Conservation (phyloP, 2,888 invertebrate species). For the Aphodius sticticus region DNA sequence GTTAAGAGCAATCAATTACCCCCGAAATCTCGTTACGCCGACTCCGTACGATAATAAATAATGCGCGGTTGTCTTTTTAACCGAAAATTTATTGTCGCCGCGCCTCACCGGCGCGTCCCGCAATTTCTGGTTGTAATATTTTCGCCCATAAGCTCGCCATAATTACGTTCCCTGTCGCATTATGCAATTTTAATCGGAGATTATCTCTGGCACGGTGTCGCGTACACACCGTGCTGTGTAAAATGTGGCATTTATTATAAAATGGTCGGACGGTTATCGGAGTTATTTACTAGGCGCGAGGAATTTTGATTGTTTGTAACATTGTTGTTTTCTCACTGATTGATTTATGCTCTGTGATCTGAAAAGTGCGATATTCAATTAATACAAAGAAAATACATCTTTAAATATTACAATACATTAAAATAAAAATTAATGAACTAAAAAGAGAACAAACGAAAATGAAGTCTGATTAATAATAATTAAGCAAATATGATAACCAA, state of each 20-base stretch:
- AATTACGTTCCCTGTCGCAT: constrained; percentile 4
- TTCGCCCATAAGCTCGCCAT: constrained; percentile 4
- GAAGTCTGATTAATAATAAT: too few relatives aligned
- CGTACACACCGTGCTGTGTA: not conserved
- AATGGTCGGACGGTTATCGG: not conserved
- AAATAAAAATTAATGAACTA: too few relatives aligned
- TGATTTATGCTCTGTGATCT: too few relatives aligned
- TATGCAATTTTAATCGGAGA: constrained; percentile 4
- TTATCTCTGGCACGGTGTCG: constrained; percentile 4
- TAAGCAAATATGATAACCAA: too few relatives aligned
- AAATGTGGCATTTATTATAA: not conserved
- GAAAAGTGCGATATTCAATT: too few relatives aligned
- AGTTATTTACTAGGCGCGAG: not conserved
- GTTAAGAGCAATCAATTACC: not conserved
- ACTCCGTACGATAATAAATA: not conserved
- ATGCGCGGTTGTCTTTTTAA: not conserved
- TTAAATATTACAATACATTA: too few relatives aligned
- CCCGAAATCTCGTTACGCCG: not conserved
- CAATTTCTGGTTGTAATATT: not conserved
- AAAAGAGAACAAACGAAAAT: too few relatives aligned
- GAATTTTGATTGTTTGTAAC: not conserved
- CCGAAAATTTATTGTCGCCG: not conserved
- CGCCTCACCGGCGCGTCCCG: not conserved
- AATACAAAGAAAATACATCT: too few relatives aligned
- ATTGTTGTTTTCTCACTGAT: not conserved